A percentile compares a stretch with the other conserved stretches of the same genome.
Conservation (phyloP, 2,113 vertebrate genomes). For the Heterocephalus glaber region DNA sequence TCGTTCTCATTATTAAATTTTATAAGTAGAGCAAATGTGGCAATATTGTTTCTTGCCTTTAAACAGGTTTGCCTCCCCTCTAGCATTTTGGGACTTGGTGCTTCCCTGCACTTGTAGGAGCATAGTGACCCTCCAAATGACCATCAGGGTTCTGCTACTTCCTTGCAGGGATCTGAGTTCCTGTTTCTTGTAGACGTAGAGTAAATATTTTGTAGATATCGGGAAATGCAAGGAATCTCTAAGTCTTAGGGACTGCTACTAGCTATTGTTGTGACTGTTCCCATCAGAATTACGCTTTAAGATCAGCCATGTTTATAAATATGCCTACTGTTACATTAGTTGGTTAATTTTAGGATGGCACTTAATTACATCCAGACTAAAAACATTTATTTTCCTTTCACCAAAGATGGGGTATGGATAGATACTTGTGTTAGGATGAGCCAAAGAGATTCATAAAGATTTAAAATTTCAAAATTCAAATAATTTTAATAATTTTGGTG, state of each 20-base stretch:
- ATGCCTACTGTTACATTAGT: not conserved
- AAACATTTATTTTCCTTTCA: not conserved
- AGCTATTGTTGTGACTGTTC: not conserved
- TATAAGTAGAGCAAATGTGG: too few relatives aligned
- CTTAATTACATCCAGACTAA: not conserved
- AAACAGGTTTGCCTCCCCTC: not conserved
- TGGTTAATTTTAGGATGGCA: not conserved
- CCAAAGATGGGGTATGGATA: not conserved
- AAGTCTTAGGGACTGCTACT: too few relatives aligned
- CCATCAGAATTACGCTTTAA: not conserved
- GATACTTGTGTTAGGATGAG: not conserved
- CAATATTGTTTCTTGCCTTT: too few relatives aligned
- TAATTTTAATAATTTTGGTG: too few relatives aligned
- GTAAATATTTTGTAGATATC: not conserved
- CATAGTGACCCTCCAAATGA: fast-evolving
- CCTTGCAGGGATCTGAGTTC: not conserved
- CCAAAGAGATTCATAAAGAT: not conserved
- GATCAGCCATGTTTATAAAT: not conserved
- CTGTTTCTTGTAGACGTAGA: not conserved
- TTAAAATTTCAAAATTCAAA: not conserved
- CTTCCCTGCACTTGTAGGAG: not conserved
- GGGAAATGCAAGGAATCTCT: not conserved
- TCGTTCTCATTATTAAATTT: not conserved
- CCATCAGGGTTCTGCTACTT: not conserved
- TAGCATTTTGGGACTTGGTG: not conserved